Evolutionary conservation across 1,140 invertebrate genomes (phyloP), one percentile per base, ranked within the genome.

Genomic region (Dendroctonus ponderosae): DNA sequence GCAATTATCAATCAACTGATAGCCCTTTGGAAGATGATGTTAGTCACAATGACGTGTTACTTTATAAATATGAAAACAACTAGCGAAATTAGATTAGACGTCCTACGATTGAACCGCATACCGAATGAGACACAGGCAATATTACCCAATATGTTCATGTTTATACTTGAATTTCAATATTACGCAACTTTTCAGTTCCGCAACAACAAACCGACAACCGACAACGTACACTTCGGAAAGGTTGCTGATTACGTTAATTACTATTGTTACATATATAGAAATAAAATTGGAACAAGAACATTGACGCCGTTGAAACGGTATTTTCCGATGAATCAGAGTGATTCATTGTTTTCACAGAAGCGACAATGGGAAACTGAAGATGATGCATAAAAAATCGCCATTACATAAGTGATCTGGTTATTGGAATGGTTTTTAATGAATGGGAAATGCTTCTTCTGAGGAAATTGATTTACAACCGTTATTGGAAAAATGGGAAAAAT

Each of bases 161-260:
- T 46, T 9, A 12, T 11, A 60, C 49, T 62, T 62, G 48, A 62
- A 62, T 62, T 62, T 62, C 60, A 62, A 62, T 62, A 42, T 73
- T 73, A 69, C 67, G 68, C 68, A 72, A 73, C 51, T 67, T 58
- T 72, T 39, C 56, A 53, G 72, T 73, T 73, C 72, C 72, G 72
- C 68, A 70, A 72, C 60, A 73, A 70, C 68, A 65, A 56, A 40
- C 54, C 50, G 64, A 26, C 26, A 26, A 26, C 26, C 26, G 61
- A 59, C 62, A 59, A 52, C 26, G 50, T 15, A 65, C 54, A 72
- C 67, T 63, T 64, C 52, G 62, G 66, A 71, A 72, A 71, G 69
- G 66, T 72, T 72, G 62, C 70, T 42, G 54, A 8, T 63, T 54
- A 57, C 58, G 12, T 44, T 69, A 64, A 63, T 64, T 69, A 69